These are phyloP conservation scores for Hoplostethus mediterraneus DNA, from an alignment of 2,797 vertebrate genomes.

Conservation along the genomic window DNA sequence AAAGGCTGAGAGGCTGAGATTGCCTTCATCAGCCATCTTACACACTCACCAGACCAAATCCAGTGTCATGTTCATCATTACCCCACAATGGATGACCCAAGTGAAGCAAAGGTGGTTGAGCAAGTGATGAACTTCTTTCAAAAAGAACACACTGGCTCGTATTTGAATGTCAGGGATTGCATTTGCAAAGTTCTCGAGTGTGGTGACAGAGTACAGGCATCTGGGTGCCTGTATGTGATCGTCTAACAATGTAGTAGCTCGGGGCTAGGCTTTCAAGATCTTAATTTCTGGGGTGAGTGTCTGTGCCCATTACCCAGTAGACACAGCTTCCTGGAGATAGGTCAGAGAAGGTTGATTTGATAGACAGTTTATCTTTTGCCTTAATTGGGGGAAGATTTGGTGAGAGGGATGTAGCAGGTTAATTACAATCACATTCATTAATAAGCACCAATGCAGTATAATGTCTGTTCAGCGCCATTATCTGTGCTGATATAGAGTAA, in stretches of 20 bases:
- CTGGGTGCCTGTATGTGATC: constrained; percentile 44
- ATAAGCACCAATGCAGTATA: constrained; percentile 61
- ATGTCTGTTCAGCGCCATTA: constrained; percentile 59
- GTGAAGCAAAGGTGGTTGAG: neutral
- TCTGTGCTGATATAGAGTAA: constrained; percentile 53
- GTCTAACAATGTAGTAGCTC: constrained; percentile 23
- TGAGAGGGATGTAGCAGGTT: constrained; percentile 55
- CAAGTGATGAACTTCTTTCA: neutral
- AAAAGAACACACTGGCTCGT: neutral
- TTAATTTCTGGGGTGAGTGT: constrained; percentile 54
- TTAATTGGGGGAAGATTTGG: constrained; percentile 72
- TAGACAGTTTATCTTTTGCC: constrained; percentile 67
- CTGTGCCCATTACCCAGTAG: constrained; percentile 45
- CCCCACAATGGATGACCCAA: constrained; percentile 2
- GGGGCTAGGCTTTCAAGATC: constrained; percentile 51
- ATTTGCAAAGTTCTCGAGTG: neutral
- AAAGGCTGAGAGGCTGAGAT: neutral
- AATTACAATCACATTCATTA: constrained; percentile 76
- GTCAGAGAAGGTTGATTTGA: constrained; percentile 49
- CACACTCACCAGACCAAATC: constrained; percentile 4
- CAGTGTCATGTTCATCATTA: neutral
- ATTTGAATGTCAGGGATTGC: neutral
- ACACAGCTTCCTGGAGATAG: constrained; percentile 36
- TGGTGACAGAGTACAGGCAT: constrained; percentile 6
- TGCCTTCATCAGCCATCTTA: constrained; percentile 18